These are phyloP conservation scores for Timandra comae DNA, from an alignment of 2,888 invertebrate genomes.

Conservation along the genomic window DNA sequence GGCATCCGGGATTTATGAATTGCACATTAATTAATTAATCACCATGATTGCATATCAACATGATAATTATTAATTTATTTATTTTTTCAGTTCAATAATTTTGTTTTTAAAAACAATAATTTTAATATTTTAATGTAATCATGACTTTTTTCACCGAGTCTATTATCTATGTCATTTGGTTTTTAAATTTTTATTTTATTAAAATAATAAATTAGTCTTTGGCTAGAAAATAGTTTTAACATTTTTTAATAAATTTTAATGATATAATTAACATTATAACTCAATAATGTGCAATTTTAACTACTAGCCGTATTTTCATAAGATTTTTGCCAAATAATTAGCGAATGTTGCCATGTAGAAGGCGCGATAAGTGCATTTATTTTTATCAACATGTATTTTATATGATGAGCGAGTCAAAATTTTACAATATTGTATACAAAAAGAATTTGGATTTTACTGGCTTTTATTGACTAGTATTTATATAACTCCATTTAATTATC, in stretches of 20 bases:
- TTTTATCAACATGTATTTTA: constrained; percentile 51
- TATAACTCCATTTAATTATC: constrained; percentile 49
- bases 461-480: constrained; percentile 53
- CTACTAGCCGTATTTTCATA: constrained; percentile 37
- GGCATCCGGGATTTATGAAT: constrained; percentile 81
- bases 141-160: constrained; percentile 7
- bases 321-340: constrained; percentile 54
- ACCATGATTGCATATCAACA: constrained; percentile 24
- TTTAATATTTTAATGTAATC: too few relatives aligned
- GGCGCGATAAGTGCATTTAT: constrained; percentile 65
- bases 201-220: constrained; percentile 1
- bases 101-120: too few relatives aligned
- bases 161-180: constrained; percentile 5
- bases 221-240: constrained; percentile 34
- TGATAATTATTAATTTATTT: constrained; percentile 6
- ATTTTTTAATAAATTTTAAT: constrained; percentile 27
- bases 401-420: constrained; percentile 42
- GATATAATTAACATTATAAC: constrained; percentile 15
- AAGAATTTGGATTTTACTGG: constrained; percentile 51
- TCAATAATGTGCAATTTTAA: constrained; percentile 42
- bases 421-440: constrained; percentile 45
- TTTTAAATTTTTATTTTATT: constrained; percentile 1
- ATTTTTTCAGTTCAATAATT: constrained; percentile 1
- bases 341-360: constrained; percentile 60
- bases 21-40: too few relatives aligned